Evolutionary conservation across 2,113 vertebrate species (phyloP), one percentile per base, ranked within the genome.

Genomic region (Ginglymostoma cirratum): DNA sequence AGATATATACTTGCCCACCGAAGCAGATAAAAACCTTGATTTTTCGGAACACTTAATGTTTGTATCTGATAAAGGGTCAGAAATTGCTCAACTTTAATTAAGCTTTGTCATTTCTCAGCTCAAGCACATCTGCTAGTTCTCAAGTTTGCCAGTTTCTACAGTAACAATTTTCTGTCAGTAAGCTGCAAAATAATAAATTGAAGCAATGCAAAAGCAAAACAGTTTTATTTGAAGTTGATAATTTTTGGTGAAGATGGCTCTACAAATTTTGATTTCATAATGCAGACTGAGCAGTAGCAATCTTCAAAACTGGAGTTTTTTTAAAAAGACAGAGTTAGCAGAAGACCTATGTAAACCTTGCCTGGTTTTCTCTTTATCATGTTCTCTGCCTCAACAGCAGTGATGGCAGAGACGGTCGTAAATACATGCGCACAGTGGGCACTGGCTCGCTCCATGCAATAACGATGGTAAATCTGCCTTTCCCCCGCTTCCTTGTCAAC

Each of bases 401-500:
- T 99, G 97, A 99, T 99, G 96, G 99, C 98, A 2, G 99, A 99
- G 24, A 99, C 99, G 0, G 99, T 99, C 95, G 99, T 98, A 97
- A 99, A 99, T 55, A 99, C 98, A 0, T 99, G 99, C 0, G 99
- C 98, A 2, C 99, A 99, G 67, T 99, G 98, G 0, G 98, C 99
- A 0, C 99, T 98, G 0, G 99, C 99, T 48, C 99, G 96, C 96
- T 99, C 99, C 98, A 99, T 97, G 95, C 99, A 99, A 97, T 99
- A 99, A 0, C 98, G 98, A 96, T 99, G 99, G 96, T 99, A 99
- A 96, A 99, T 99, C 97, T 99, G 98, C 78, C 99, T 98, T 61
- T 99, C 99, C 0, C 99, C 99, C 0, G 99, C 99, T 97, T 99
- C 99, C 96, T 98, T 98, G 97, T 99, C 99, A 52, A 99, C 97